Percentiles rank a stretch among this genome's conserved stretches.
phyloP scores from a whole-genome alignment of 1,140 invertebrate genomes.

The Brachionus paranguensis region DNA sequence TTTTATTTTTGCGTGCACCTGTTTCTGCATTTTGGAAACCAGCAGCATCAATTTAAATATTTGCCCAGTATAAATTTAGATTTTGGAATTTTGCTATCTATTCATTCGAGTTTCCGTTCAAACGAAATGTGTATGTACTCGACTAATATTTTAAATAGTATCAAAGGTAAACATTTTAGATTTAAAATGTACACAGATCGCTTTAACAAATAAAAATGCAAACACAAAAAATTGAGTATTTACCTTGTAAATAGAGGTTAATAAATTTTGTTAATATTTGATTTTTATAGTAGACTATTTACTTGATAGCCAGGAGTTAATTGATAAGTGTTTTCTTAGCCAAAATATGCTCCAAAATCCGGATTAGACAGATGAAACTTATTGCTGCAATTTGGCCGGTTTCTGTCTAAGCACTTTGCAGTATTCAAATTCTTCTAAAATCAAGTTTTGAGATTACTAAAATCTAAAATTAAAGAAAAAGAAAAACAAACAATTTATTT shows the following conservation, averaged over 20 bases:
- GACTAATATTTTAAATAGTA: not conserved
- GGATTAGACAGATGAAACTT: slow-evolving; percentile 10
- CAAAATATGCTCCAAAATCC: not conserved
- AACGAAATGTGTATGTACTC: not conserved
- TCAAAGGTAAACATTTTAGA: not conserved
- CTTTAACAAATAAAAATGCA: not conserved
- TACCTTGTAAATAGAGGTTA: slow-evolving; percentile 7
- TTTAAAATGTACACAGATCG: not conserved
- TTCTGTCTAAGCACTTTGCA: not conserved
- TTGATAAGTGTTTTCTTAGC: slow-evolving; percentile 28
- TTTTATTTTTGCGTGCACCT: not conserved
- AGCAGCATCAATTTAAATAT: not conserved
- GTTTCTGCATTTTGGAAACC: not conserved
- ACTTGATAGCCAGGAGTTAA: not conserved
- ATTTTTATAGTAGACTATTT: not conserved
- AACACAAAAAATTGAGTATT: not conserved
- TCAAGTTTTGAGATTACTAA: not conserved
- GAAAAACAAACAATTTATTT: too few species aligned
- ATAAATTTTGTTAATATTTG: slow-evolving; percentile 21
- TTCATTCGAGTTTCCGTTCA: not conserved
- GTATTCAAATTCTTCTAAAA: not conserved
- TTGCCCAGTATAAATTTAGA: not conserved
- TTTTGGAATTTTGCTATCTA: not conserved
- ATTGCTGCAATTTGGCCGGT: not conserved
- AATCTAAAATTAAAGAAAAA: not conserved